Evolutionary conservation across 2,113 vertebrate species (phyloP).

Genomic region (Nansenia antarctica): DNA sequence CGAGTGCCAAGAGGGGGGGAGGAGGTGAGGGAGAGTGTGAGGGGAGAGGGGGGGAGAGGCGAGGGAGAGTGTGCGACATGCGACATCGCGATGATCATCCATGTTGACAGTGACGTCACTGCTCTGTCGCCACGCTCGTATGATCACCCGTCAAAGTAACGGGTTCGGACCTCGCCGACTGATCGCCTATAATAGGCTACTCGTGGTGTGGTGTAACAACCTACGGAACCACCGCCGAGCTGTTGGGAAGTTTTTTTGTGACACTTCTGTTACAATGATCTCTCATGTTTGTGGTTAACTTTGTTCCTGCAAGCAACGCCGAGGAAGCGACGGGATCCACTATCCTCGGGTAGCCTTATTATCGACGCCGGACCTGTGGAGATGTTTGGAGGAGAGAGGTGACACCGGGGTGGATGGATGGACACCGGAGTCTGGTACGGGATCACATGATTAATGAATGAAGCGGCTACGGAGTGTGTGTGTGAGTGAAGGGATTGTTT

Average conservation of each 20-base stretch:
- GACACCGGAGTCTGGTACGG: too few species aligned
- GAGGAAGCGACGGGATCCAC: not conserved
- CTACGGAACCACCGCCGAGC: not conserved
- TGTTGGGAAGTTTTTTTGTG: not conserved
- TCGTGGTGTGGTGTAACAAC: too few species aligned
- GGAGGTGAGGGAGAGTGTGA: not conserved
- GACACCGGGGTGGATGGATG: too few species aligned
- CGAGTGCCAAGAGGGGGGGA: not conserved
- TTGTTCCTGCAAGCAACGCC: not conserved
- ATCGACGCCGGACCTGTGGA: not conserved
- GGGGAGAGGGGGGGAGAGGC: not conserved
- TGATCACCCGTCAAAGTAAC: slow-evolving; percentile 42
- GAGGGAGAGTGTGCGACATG: slow-evolving; percentile 6
- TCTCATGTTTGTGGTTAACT: not conserved
- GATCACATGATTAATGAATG: not conserved
- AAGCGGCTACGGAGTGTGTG: not conserved
- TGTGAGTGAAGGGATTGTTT: not conserved
- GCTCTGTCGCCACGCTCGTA: slow-evolving; percentile 34
- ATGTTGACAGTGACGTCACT: slow-evolving; percentile 45
- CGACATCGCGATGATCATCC: slow-evolving; percentile 33
- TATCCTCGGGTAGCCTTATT: not conserved
- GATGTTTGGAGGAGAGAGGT: not conserved
- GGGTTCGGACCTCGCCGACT: slow-evolving; percentile 13
- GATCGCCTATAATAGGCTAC: too few species aligned
- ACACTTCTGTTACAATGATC: not conserved